Conservation (phyloP, 2,797 vertebrate genomes). For the Scyliorhinus canicula region DNA sequence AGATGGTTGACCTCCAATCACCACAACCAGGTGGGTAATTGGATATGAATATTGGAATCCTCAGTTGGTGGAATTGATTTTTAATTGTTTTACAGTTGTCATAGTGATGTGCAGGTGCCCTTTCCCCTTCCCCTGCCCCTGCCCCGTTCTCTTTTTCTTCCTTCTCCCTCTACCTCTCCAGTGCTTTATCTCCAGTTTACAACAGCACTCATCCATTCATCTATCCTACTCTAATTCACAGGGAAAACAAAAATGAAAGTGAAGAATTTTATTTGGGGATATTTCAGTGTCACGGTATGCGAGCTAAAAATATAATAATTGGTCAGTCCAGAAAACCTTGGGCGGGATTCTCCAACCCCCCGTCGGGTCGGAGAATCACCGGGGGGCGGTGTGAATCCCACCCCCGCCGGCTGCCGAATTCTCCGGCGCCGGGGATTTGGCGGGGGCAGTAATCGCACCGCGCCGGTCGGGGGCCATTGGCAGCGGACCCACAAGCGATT, state of each 20-base stretch:
- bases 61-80: neutral
- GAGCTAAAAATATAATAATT: neutral
- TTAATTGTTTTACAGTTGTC: neutral
- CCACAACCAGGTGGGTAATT: neutral
- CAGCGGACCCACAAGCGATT: too few species aligned
- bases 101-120: neutral
- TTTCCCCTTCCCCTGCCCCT: neutral
- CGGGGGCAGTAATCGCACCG: too few species aligned
- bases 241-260: neutral
- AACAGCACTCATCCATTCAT: neutral
- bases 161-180: neutral
- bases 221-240: neutral
- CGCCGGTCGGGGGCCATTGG: too few species aligned
- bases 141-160: neutral
- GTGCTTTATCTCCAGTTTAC: neutral
- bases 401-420: too few species aligned
- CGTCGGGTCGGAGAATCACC: too few species aligned
- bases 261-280: neutral
- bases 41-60: neutral
- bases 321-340: neutral
- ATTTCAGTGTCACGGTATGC: neutral
- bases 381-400: too few species aligned
- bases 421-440: too few species aligned
- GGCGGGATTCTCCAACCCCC: too few species aligned
- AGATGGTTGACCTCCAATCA: too few species aligned